Conservation (phyloP, 2,888 invertebrate species). For the Poecilus cupreus region DNA sequence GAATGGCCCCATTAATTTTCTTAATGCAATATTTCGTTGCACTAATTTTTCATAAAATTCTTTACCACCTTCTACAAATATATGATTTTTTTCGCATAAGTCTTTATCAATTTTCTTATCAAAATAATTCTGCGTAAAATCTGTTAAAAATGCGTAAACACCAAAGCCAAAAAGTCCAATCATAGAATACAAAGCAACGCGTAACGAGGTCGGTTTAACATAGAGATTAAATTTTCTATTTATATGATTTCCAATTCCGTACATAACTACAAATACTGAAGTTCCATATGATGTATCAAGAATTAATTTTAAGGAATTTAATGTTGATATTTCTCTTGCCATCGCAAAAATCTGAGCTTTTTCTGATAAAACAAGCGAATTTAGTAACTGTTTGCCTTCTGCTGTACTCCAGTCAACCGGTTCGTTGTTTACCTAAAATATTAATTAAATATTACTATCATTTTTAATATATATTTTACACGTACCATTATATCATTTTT, state of each 20-base stretch:
- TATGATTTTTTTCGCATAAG: constrained; percentile 77
- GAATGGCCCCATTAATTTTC: constrained; percentile 78
- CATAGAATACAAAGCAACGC: constrained; percentile 75
- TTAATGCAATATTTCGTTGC: constrained; percentile 83
- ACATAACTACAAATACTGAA: constrained; percentile 73
- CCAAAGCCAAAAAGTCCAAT: constrained; percentile 76
- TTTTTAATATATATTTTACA: neutral
- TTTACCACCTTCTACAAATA: constrained; percentile 83
- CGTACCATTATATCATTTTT: constrained; percentile 76
- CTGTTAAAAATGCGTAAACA: constrained; percentile 79
- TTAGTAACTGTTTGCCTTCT: constrained; percentile 77
- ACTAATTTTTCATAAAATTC: constrained; percentile 85
- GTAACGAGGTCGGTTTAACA: constrained; percentile 73
- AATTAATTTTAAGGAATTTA: constrained; percentile 77
- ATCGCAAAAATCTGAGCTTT: constrained; percentile 88
- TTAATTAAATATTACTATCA: neutral
- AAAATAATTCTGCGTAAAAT: constrained; percentile 78
- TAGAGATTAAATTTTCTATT: constrained; percentile 77
- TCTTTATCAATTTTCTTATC: constrained; percentile 80
- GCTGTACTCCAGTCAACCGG: constrained; percentile 80
- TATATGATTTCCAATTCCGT: constrained; percentile 74
- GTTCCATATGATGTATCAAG: constrained; percentile 76
- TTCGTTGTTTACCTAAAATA: constrained; percentile 72
- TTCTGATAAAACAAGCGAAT: constrained; percentile 83
- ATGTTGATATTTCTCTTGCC: constrained; percentile 82